Percentiles rank a stretch among this genome's conserved stretches.
Conservation (phyloP, 2,797 vertebrate species). For the Xenentodon cancila region DNA sequence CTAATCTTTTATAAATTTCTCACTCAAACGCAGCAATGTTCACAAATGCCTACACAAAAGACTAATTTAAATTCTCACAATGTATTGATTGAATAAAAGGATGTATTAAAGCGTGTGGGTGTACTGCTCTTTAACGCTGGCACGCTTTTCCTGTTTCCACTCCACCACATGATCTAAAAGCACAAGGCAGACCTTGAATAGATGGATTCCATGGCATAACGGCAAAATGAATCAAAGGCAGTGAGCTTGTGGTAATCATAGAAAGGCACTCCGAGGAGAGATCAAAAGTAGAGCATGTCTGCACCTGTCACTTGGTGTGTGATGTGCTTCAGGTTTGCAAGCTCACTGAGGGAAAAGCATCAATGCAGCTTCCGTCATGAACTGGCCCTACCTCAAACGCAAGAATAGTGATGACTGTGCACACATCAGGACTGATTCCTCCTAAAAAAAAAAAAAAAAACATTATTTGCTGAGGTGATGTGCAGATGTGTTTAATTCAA, state of each 20-base stretch:
- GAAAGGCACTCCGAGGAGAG: conserved; percentile 66
- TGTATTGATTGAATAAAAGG: conserved; percentile 14
- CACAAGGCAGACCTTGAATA: conserved; percentile 49
- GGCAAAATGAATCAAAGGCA: conserved; percentile 76
- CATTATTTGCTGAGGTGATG: conserved; percentile 35
- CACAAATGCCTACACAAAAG: conserved; percentile 18
- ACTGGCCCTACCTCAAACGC: conserved; percentile 13
- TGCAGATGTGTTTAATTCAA: conserved; percentile 26
- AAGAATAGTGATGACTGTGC: conserved; percentile 18
- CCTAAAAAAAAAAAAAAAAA: too few relatives aligned
- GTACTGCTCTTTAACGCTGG: conserved; percentile 20
- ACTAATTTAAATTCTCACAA: conserved; percentile 27
- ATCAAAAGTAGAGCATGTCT: conserved; percentile 79
- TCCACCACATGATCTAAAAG: conserved; percentile 27
- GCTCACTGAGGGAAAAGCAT: conserved; percentile 25
- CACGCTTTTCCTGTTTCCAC: conserved; percentile 26
- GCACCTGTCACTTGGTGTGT: conserved; percentile 73
- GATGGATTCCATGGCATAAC: conserved; percentile 46
- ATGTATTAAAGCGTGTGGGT: conserved; percentile 35
- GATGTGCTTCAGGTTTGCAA: conserved; percentile 22
- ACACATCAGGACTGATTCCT: conserved; percentile 23
- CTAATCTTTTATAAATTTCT: neutral
- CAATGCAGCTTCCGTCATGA: conserved; percentile 27
- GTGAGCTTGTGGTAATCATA: conserved; percentile 61
- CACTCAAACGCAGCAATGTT: conserved; percentile 16